Conservation (phyloP, 2,797 vertebrate species). For the Apogon talboti region DNA sequence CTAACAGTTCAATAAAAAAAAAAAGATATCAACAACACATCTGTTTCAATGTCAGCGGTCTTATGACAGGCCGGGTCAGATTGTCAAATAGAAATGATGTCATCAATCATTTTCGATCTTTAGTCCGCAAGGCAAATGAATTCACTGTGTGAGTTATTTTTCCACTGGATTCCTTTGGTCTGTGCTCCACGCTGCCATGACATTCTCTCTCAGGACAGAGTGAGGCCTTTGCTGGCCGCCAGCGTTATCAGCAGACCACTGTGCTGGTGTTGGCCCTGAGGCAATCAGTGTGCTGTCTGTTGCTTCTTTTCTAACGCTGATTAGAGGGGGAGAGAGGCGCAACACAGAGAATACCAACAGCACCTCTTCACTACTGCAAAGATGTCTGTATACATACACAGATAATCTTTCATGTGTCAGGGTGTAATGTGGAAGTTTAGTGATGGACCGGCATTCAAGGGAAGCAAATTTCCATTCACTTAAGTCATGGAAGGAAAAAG, state of each 20-base stretch:
- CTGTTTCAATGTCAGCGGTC: not conserved
- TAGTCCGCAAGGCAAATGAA: slow-evolving; percentile 21
- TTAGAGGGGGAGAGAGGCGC: slow-evolving; percentile 55
- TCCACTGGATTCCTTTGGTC: slow-evolving; percentile 34
- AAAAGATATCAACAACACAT: not conserved
- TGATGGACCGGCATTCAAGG: too few species aligned
- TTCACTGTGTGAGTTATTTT: slow-evolving; percentile 43
- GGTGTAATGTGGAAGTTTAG: slow-evolving; percentile 8
- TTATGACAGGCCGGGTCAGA: not conserved
- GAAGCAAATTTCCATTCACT: not conserved
- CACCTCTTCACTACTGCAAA: slow-evolving; percentile 17
- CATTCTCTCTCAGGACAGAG: slow-evolving; percentile 50
- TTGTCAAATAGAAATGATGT: slow-evolving; percentile 13
- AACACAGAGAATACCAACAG: slow-evolving; percentile 59
- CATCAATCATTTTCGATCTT: slow-evolving; percentile 2
- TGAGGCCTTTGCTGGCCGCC: slow-evolving; percentile 52
- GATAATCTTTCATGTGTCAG: not conserved
- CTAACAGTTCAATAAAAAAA: too few species aligned
- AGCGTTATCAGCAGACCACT: slow-evolving; percentile 68
- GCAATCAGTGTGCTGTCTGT: slow-evolving; percentile 68
- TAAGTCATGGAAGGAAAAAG: not conserved
- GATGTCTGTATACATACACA: slow-evolving; percentile 1
- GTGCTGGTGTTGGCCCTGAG: slow-evolving; percentile 60
- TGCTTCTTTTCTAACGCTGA: slow-evolving; percentile 58
- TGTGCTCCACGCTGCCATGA: slow-evolving; percentile 18